Evolutionary conservation across 2,797 vertebrate species (phyloP).

Genomic region (Pseudomugil gertrudae): DNA sequence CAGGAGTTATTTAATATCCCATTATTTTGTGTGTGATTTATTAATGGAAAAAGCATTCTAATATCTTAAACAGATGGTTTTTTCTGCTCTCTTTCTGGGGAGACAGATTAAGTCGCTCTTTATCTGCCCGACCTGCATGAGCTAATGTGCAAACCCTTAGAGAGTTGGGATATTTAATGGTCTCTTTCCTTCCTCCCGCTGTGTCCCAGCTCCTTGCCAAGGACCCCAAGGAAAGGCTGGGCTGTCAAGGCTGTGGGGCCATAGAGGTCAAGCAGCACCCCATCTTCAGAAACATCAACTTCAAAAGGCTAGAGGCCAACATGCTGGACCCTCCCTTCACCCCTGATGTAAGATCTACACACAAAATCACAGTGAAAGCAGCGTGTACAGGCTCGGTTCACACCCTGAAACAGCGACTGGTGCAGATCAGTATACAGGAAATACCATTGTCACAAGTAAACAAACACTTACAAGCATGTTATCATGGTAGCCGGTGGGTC

Average conservation of each 20-base stretch:
- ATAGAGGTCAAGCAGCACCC: slow-evolving; percentile 87
- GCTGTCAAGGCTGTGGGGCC: slow-evolving; percentile 86
- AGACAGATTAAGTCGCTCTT: slow-evolving; percentile 1
- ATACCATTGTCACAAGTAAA: slow-evolving; percentile 68
- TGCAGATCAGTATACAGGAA: slow-evolving; percentile 62
- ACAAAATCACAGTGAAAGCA: not conserved
- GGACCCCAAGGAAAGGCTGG: slow-evolving; percentile 87
- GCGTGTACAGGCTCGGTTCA: slow-evolving; percentile 9
- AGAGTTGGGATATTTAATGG: slow-evolving; percentile 9
- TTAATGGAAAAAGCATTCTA: not conserved
- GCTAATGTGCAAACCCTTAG: not conserved
- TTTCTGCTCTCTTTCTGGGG: not conserved
- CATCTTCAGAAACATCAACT: slow-evolving; percentile 92
- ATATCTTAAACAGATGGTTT: slow-evolving; percentile 1
- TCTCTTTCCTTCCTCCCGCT: slow-evolving; percentile 19
- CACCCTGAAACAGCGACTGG: slow-evolving; percentile 13
- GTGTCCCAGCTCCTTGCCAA: slow-evolving; percentile 86
- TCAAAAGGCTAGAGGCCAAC: slow-evolving; percentile 90
- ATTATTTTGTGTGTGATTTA: slow-evolving; percentile 19
- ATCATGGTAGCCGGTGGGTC: slow-evolving; percentile 12
- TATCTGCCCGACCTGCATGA: not conserved
- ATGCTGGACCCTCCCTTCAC: slow-evolving; percentile 91
- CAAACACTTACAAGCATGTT: slow-evolving; percentile 46
- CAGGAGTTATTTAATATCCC: slow-evolving; percentile 17
- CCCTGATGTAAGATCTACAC: slow-evolving; percentile 86